Base-by-base conservation (phyloP, 1,140 invertebrate genomes). In the Cherax destructor region DNA sequence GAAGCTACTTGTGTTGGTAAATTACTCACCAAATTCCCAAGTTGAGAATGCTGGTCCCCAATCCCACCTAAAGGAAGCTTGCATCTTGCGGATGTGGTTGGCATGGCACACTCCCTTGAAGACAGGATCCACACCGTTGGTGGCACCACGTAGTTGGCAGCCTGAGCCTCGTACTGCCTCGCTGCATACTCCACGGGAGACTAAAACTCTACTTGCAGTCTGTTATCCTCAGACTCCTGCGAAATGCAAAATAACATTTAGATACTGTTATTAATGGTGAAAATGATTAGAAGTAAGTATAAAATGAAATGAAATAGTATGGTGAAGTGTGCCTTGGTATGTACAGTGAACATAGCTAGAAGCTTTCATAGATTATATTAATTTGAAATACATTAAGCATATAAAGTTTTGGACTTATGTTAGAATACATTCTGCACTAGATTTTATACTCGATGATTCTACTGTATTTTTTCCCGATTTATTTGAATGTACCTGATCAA, bases 21-120 rank as follows among this genome's bases (percentile, higher is more conserved):
- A 9, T 30, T 61, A 18, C 56, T 61, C 95, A 97, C 98, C 98
- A 99, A 79, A 99, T 96, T 92, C 98, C 99, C 92, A 97, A 95
- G 3, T 98, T 98, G 99, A 98, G 93, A 99, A 98, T 0, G 98
- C 97, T 21, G 98, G 98, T 47, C 99, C 99, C 99, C 99, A 99
- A 95, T 99, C 99, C 99, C 99, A 99, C 52, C 97, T 96, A 93
- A 93, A 99, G 16, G 98, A 98, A 0, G 98, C 97, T 95, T 99
- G 99, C 96, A 98, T 98, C 95, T 99, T 99, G 85, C 99, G 95
- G 83, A 99, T 96, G 94, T 98, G 97, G 94, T 99, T 99, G 6
- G 97, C 96, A 93, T 99, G 98, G 94, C 98, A 99, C 94, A 99
- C 98, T 3, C 99, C 99, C 92, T 98, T 96, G 93, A 99, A 99